Conservation (phyloP, 2,113 vertebrate genomes). For the Psittacula cyanocephala region DNA sequence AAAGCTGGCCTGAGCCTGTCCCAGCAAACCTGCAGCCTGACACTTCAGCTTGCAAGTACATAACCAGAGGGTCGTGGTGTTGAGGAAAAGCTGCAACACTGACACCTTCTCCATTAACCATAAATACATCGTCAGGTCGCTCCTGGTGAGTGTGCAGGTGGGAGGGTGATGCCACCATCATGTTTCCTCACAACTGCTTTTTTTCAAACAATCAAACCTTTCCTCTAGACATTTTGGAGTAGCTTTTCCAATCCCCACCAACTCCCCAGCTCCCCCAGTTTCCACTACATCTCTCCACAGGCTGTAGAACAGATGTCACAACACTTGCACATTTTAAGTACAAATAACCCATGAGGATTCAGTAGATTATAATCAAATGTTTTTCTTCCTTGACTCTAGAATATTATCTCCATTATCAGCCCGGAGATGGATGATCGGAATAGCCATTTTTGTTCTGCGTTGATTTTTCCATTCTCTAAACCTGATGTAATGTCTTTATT, state of each 20-base stretch:
- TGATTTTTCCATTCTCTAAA: not conserved
- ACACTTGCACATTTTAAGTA: not conserved
- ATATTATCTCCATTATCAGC: not conserved
- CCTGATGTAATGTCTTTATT: not conserved
- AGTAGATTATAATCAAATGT: not conserved
- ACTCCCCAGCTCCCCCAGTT: not conserved
- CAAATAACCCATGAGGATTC: not conserved
- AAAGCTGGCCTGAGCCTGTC: not conserved
- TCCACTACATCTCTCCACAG: not conserved
- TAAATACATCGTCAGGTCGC: not conserved
- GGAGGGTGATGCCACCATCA: not conserved
- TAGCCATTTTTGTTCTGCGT: not conserved
- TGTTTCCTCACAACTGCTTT: not conserved
- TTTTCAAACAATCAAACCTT: constrained; percentile 1
- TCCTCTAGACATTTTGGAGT: not conserved
- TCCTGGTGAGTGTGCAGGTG: not conserved
- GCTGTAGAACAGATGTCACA: not conserved
- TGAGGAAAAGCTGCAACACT: not conserved
- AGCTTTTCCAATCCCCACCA: not conserved
- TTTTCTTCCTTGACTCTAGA: not conserved
- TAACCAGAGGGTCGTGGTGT: accelerated
- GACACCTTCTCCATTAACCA: not conserved
- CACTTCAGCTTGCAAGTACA: not conserved
- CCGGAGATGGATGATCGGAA: not conserved
- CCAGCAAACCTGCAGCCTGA: not conserved